These are phyloP conservation scores for Leptonema lineaticorne DNA, from an alignment of 1,140 invertebrate species.

Conservation along the genomic window DNA sequence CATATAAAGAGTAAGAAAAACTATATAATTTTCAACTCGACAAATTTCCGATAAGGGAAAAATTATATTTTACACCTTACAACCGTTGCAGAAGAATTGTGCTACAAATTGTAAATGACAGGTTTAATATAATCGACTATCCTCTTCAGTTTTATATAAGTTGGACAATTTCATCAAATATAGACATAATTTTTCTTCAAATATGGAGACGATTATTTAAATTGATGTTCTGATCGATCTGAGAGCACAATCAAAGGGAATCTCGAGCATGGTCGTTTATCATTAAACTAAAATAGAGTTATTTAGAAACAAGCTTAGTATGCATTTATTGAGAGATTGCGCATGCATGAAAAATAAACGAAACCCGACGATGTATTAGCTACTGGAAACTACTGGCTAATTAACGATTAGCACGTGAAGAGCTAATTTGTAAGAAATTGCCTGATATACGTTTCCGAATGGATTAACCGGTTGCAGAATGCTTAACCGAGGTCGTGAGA, in stretches of 20 bases:
- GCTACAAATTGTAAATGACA: conserved; percentile 12
- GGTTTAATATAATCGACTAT: background rate
- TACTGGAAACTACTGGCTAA: conserved; percentile 14
- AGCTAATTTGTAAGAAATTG: conserved; percentile 35
- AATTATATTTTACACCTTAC: too few species aligned
- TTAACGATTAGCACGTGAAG: conserved; percentile 31
- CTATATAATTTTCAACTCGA: too few species aligned
- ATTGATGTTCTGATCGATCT: too few species aligned
- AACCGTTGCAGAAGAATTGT: background rate
- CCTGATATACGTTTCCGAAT: conserved; percentile 16
- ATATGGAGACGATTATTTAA: background rate
- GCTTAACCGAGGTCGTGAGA: background rate
- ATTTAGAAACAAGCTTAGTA: background rate
- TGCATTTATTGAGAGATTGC: background rate
- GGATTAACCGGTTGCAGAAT: background rate
- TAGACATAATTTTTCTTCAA: background rate
- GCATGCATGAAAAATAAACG: conserved; percentile 14
- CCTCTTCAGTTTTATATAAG: background rate
- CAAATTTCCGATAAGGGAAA: too few species aligned
- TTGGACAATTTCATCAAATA: background rate
- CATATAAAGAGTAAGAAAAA: too few species aligned
- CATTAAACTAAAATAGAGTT: too few species aligned
- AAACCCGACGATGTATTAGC: background rate
- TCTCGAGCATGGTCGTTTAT: too few species aligned
- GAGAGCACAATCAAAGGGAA: too few species aligned